Percentiles rank a stretch among this genome's conserved stretches.
Evolutionary conservation across 2,888 invertebrate species (phyloP).

Genomic region (Nymphalis urticae): DNA sequence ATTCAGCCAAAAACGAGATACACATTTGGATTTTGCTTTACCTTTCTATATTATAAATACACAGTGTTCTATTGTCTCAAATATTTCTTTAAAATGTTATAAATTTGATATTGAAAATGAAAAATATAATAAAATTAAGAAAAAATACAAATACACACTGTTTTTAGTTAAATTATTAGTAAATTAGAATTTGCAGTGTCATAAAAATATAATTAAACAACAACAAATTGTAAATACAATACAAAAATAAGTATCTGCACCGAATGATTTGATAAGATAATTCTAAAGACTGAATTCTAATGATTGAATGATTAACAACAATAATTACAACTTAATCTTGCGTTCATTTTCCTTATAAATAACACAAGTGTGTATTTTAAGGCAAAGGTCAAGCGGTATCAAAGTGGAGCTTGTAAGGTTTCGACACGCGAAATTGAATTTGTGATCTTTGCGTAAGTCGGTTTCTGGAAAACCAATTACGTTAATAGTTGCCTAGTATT

Average conservation of each 20-base stretch:
- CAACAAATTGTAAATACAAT: neutral
- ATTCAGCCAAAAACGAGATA: slow-evolving; percentile 45
- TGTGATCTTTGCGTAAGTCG: slow-evolving; percentile 22
- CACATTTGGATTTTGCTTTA: slow-evolving; percentile 14
- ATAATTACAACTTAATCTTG: slow-evolving; percentile 14
- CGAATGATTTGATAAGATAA: slow-evolving; percentile 13
- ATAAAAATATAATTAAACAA: neutral
- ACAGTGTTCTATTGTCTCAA: neutral
- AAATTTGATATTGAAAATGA: no score
- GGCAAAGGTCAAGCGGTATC: slow-evolving; percentile 27
- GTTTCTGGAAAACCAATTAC: neutral
- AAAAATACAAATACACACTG: no score
- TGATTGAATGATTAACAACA: slow-evolving; percentile 16
- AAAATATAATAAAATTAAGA: no score
- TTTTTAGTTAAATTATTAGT: neutral
- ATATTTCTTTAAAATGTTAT: neutral
- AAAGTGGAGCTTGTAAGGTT: slow-evolving; percentile 23
- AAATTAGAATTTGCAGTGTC: neutral
- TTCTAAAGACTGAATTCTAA: slow-evolving; percentile 16
- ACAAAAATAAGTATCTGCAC: neutral
- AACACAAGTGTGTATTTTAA: slow-evolving; percentile 17
- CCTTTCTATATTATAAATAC: slow-evolving; percentile 5
- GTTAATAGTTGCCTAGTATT: neutral
- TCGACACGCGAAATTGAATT: slow-evolving; percentile 26
- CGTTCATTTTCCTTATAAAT: slow-evolving; percentile 25